Conservation (phyloP, 2,113 vertebrate genomes). For the Odontesthes bonariensis region DNA sequence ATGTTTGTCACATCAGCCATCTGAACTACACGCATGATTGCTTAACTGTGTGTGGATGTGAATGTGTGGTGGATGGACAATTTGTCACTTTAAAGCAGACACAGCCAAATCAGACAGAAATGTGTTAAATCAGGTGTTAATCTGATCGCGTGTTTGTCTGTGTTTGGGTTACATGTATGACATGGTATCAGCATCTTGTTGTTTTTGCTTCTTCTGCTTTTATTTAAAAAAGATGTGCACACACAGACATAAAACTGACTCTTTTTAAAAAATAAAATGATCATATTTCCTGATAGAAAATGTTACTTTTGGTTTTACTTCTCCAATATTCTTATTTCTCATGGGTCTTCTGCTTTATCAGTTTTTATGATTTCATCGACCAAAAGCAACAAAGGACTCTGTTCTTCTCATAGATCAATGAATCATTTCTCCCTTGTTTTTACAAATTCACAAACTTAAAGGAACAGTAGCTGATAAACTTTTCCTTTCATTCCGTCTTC, state of each 20-base stretch:
- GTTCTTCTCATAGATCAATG: background rate
- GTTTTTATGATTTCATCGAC: background rate
- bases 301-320: background rate
- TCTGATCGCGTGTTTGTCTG: constrained; percentile 7
- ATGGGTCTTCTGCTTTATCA: background rate
- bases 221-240: background rate
- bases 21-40: constrained; percentile 31
- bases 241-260: too few species aligned
- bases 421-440: background rate
- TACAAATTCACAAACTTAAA: background rate
- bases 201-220: background rate
- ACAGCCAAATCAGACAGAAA: constrained; percentile 40
- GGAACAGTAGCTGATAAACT: background rate
- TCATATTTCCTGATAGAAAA: background rate
- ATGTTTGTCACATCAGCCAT: constrained; percentile 31
- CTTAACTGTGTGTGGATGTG: constrained; percentile 18
- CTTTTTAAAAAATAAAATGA: too few species aligned
- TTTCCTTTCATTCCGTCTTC: background rate
- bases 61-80: constrained; percentile 13
- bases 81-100: constrained; percentile 49
- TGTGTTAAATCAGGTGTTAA: constrained; percentile 49
- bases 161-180: background rate
- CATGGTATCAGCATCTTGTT: background rate
- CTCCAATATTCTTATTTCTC: background rate
- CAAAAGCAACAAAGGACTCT: background rate